phyloP scores from a whole-genome alignment of 2,888 invertebrate genomes.

The Drosophila quasianomalipes region DNA sequence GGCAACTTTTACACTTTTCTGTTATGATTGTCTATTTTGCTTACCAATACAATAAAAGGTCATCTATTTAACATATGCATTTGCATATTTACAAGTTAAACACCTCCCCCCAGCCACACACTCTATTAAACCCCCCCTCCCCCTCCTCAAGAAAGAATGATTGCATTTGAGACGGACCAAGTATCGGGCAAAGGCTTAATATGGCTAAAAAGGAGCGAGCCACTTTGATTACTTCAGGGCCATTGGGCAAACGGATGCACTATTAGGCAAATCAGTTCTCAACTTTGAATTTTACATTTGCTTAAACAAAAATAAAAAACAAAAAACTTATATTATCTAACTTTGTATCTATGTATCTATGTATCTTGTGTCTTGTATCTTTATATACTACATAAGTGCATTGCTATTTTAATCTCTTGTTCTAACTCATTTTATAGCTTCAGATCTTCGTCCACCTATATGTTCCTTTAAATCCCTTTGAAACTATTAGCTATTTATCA shows the following conservation, averaged over 20 bases:
- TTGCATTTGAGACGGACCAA: constrained; percentile 10
- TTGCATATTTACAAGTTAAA: constrained; percentile 61
- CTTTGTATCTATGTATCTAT: neutral
- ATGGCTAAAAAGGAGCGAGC: constrained; percentile 11
- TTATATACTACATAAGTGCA: neutral
- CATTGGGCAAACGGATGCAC: constrained; percentile 28
- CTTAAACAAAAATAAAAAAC: neutral
- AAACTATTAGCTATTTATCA: neutral
- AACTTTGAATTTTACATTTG: neutral
- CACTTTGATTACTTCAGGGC: constrained; percentile 47
- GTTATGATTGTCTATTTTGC: constrained; percentile 63
- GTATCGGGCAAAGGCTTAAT: constrained; percentile 10
- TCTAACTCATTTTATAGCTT: neutral
- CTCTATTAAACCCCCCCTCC: neutral
- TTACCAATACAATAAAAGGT: constrained; percentile 62
- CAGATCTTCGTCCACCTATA: neutral
- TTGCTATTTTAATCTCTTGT: neutral
- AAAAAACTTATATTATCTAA: neutral
- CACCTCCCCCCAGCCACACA: neutral
- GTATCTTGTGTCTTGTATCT: neutral
- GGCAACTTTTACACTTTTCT: constrained; percentile 68
- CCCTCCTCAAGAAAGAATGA: neutral
- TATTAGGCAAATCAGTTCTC: constrained; percentile 15
- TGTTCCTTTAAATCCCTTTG: neutral
- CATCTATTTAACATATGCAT: constrained; percentile 65